Evolutionary conservation across 2,797 vertebrate species (phyloP).

Genomic region (Varecia variegata): DNA sequence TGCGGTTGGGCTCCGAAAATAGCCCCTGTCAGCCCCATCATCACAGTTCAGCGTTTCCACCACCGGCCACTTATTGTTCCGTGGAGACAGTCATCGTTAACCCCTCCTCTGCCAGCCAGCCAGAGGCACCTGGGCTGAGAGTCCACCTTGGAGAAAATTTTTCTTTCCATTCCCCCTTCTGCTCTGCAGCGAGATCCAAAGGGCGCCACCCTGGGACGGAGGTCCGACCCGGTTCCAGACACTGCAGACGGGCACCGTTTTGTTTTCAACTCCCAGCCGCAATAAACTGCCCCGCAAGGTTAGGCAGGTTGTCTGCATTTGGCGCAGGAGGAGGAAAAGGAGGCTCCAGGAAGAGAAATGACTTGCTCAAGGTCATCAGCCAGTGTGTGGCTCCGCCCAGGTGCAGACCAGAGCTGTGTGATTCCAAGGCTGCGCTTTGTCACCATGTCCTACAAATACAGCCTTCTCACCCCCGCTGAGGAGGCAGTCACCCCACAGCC

Average conservation of each 20-base stretch:
- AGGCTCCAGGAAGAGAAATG: neutral
- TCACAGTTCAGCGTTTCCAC: conserved; percentile 51
- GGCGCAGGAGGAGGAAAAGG: neutral
- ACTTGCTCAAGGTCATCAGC: conserved; percentile 27
- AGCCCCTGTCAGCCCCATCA: conserved; percentile 65
- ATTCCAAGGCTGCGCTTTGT: neutral
- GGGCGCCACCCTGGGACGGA: rapidly evolving
- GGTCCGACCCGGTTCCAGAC: neutral
- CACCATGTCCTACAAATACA: neutral
- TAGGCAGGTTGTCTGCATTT: neutral
- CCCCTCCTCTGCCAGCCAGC: neutral
- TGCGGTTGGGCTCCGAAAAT: conserved; percentile 72
- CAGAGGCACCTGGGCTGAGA: neutral
- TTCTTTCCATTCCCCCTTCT: neutral
- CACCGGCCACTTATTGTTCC: conserved; percentile 45
- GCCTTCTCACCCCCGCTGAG: neutral
- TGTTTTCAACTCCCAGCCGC: rapidly evolving
- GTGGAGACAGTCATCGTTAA: conserved; percentile 54
- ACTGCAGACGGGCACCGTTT: neutral
- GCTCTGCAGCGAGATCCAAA: neutral
- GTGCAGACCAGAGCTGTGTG: neutral
- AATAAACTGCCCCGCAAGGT: neutral
- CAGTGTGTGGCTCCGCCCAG: neutral
- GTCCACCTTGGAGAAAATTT: neutral
- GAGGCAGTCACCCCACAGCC: neutral